phyloP scores from a whole-genome alignment of 2,797 vertebrate species.

The Oryzias dopingdopingensis region DNA sequence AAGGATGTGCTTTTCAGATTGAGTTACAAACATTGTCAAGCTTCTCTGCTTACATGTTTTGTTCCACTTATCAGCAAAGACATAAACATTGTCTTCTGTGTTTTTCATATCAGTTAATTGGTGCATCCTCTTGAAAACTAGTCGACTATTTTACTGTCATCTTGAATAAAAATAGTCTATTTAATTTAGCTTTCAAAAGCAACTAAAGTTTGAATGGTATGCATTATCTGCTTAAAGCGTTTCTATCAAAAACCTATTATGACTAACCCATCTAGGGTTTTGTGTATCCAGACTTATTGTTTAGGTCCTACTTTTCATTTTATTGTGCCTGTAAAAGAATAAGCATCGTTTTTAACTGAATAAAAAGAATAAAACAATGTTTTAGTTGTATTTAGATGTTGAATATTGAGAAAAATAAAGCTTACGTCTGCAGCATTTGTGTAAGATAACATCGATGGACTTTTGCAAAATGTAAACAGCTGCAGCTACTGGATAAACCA shows the following conservation, averaged over 20 bases:
- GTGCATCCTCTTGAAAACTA: background rate
- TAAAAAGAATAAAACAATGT: background rate
- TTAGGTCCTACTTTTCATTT: background rate
- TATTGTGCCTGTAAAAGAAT: constrained; percentile 1
- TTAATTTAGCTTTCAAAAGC: background rate
- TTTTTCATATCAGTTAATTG: background rate
- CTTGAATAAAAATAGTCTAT: background rate
- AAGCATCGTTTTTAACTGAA: background rate
- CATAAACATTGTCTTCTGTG: background rate
- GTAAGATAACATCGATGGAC: background rate
- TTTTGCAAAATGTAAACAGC: constrained; percentile 27
- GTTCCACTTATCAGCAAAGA: background rate
- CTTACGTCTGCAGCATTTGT: background rate
- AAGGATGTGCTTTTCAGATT: constrained; percentile 17
- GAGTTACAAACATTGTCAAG: background rate
- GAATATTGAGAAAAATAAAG: constrained; percentile 2
- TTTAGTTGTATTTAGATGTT: background rate
- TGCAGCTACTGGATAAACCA: constrained; percentile 34
- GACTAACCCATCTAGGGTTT: background rate
- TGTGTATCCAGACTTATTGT: background rate
- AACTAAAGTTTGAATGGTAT: background rate
- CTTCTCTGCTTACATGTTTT: constrained; percentile 4
- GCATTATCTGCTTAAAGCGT: background rate
- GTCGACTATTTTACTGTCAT: background rate
- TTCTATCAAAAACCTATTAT: constrained; percentile 1